Percentiles rank a stretch among this genome's conserved stretches.
These are phyloP conservation scores for Pachyramphus minor DNA, from an alignment of 2,113 vertebrate genomes.

Conservation along the genomic window DNA sequence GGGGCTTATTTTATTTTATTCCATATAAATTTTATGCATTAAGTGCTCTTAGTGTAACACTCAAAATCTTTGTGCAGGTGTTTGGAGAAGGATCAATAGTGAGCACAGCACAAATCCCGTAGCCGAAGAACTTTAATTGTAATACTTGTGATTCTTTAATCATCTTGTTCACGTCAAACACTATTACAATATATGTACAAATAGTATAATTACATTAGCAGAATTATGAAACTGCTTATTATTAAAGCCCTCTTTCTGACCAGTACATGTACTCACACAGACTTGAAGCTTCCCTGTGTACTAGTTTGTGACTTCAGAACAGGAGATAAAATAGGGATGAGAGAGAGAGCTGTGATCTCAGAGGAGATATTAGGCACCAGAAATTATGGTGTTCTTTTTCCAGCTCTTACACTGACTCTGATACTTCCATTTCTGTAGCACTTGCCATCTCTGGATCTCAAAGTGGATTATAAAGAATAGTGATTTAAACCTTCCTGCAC, in stretches of 20 bases:
- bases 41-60: neutral
- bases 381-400: conserved; percentile 50
- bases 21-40: neutral
- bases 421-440: conserved; percentile 69
- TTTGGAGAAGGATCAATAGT: neutral
- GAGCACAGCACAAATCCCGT: neutral
- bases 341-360: conserved; percentile 37
- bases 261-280: neutral
- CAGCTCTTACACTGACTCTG: conserved; percentile 63
- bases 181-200: neutral
- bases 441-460: conserved; percentile 73
- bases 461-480: conserved; percentile 74
- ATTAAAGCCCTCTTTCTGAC: neutral
- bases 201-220: neutral
- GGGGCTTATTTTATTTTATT: neutral
- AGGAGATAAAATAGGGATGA: neutral
- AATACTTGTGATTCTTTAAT: neutral
- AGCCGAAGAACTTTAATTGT: neutral
- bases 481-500: conserved; percentile 69
- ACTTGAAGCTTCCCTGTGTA: neutral
- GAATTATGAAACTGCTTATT: neutral
- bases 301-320: neutral
- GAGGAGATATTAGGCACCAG: conserved; percentile 49
- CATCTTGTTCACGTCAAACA: neutral
- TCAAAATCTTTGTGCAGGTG: neutral